phyloP scores from a whole-genome alignment of 2,113 vertebrate genomes.

The Anhinga anhinga region DNA sequence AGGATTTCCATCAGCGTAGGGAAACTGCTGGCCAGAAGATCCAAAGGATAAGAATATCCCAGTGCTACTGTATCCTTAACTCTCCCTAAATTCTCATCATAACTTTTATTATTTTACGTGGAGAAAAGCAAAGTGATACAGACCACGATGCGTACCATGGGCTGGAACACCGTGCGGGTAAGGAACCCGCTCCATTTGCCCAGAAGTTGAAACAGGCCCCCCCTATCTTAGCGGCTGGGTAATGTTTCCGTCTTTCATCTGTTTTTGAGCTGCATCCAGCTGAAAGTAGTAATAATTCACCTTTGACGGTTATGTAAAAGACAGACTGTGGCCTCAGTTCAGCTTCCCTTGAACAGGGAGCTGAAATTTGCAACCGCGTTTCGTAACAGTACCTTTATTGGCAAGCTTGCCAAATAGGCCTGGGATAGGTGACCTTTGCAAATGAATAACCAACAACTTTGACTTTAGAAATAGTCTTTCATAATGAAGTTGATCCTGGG shows the following conservation, averaged over 20 bases:
- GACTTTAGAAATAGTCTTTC: conserved; percentile 26
- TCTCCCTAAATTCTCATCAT: neutral
- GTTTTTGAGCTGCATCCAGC: neutral
- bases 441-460: conserved; percentile 42
- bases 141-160: fast-evolving
- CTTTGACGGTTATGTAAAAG: neutral
- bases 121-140: neutral
- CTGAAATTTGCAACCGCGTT: neutral
- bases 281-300: neutral
- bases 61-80: neutral
- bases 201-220: neutral
- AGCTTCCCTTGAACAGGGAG: neutral
- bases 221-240: neutral
- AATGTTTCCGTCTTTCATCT: neutral
- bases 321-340: neutral
- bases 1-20: neutral
- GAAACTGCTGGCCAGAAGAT: neutral
- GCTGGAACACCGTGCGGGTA: fast-evolving
- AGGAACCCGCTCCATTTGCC: fast-evolving
- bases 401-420: neutral
- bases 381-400: neutral
- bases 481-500: neutral
- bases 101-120: neutral
- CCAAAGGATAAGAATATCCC: neutral
- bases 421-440: conserved; percentile 23